phyloP scores from a whole-genome alignment of 2,797 vertebrate species.

The Harpagifer antarcticus region DNA sequence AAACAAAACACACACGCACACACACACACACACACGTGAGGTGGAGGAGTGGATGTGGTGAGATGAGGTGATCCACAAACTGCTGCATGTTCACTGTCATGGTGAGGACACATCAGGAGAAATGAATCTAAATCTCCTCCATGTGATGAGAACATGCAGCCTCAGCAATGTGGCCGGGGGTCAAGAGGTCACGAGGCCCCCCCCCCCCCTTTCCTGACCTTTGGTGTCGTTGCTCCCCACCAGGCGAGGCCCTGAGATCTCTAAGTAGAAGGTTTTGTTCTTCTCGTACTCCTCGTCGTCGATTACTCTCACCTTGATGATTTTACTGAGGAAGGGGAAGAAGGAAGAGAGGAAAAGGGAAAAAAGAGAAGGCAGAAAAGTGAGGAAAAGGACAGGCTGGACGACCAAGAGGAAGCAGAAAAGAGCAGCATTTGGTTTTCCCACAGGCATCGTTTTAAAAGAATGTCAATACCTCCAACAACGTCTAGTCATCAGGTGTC shows the following conservation, averaged over 20 bases:
- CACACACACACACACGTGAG: slow-evolving; percentile 17
- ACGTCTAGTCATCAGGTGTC: not conserved
- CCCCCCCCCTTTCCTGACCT: slow-evolving; percentile 91
- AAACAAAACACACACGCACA: slow-evolving; percentile 29
- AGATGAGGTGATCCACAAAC: slow-evolving; percentile 63
- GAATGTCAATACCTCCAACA: not conserved
- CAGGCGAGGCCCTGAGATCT: slow-evolving; percentile 96
- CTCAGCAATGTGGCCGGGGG: slow-evolving; percentile 27
- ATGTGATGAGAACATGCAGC: slow-evolving; percentile 60
- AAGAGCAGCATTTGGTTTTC: slow-evolving; percentile 27
- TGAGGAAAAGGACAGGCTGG: slow-evolving; percentile 50
- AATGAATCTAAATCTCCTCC: slow-evolving; percentile 15
- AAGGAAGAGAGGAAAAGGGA: slow-evolving; percentile 80
- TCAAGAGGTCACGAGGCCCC: slow-evolving; percentile 50
- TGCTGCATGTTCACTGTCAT: slow-evolving; percentile 65
- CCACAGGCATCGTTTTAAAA: slow-evolving; percentile 25
- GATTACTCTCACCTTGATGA: slow-evolving; percentile 98
- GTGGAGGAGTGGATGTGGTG: slow-evolving; percentile 63
- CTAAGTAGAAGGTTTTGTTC: slow-evolving; percentile 99
- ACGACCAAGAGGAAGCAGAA: slow-evolving; percentile 57
- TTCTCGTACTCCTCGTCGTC: slow-evolving; percentile 99
- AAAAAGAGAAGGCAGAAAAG: slow-evolving; percentile 72
- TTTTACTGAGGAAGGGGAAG: slow-evolving; percentile 93
- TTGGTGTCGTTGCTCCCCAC: slow-evolving; percentile 97
- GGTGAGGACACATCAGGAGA: slow-evolving; percentile 46